Base-by-base conservation (phyloP, 1,140 invertebrate species). In the Spodoptera frugiperda region DNA sequence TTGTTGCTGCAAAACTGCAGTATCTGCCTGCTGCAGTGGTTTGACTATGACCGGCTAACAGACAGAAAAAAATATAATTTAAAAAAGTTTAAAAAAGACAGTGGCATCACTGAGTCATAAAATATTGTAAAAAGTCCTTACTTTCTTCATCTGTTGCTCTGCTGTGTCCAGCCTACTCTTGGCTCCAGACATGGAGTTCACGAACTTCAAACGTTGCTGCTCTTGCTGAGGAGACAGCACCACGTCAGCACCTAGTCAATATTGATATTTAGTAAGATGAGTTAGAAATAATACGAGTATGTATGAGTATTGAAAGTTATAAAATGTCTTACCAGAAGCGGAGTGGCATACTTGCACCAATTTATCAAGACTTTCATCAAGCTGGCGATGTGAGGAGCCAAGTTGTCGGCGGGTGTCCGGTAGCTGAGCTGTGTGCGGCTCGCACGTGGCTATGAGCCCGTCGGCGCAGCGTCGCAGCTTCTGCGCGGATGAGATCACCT, bases 81-180 rank as follows among this genome's bases (percentile, higher is more conserved):
- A 48, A 1, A 8, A 39, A 55, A 54, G 21, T n/a, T 15, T 8
- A 15, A 15, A n/a, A 17, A n/a, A 17, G 11, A 1, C 1, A 2
- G n/a, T 15, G 12, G 19, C 4, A 5, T 0, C 9, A 57, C 11
- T 25, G 25, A 25, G 5, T 25, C n/a, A n/a, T n/a, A n/a, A n/a
- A n/a, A n/a, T 25, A 25, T 25, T 25, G 3, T 25, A 25, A 25
- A 25, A 25, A 25, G 25, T 25, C 3, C 25, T 17, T 74, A 78
- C 77, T 71, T 74, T 25, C 21, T 78, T 68, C 11, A 78, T 21
- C 17, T 78, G 59, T 15, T 78, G n/a, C 6, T 78, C 61, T n/a
- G 70, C 77, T 2, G 59, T 33, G 6, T 73, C 51, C 44, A 78
- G 21, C 12, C 63, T 14, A 14, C 53, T 57, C 61, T 49, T 67